A percentile compares a stretch with the other conserved stretches of the same genome.
phyloP scores from a whole-genome alignment of 2,888 invertebrate genomes.

The Melipona beecheii region DNA sequence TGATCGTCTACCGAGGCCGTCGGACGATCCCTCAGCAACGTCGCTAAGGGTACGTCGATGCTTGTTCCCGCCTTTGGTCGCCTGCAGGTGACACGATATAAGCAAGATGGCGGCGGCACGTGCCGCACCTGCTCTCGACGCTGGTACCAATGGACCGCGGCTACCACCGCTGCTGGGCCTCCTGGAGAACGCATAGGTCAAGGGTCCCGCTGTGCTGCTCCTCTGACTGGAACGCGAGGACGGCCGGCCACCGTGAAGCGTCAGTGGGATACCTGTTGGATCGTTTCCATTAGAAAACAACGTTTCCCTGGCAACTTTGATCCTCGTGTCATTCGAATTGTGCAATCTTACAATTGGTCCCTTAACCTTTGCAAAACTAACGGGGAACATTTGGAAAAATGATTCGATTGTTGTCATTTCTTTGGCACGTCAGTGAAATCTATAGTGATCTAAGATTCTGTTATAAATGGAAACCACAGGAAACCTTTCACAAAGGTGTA shows the following conservation, averaged over 20 bases:
- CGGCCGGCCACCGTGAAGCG: constrained; percentile 86
- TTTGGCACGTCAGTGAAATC: too few species aligned
- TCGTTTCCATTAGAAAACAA: constrained; percentile 5
- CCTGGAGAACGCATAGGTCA: constrained; percentile 85
- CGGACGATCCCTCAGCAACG: constrained; percentile 83
- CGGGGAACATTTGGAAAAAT: too few species aligned
- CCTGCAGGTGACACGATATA: constrained; percentile 93
- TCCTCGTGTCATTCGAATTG: neutral
- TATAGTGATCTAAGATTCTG: too few species aligned
- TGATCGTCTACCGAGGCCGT: constrained; percentile 83
- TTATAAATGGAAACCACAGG: too few species aligned
- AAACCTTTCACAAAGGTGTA: too few species aligned
- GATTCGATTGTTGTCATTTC: too few species aligned
- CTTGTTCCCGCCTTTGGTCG: constrained; percentile 79
- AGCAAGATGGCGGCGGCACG: constrained; percentile 97
- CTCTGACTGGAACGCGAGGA: constrained; percentile 87
- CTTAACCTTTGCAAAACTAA: neutral
- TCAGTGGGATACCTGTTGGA: constrained; percentile 86
- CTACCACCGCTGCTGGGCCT: constrained; percentile 86
- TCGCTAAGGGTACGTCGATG: constrained; percentile 83
- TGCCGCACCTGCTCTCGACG: constrained; percentile 96
- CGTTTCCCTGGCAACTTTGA: neutral
- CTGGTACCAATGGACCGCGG: constrained; percentile 90
- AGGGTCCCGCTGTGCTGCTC: constrained; percentile 84
- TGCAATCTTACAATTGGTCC: neutral